A percentile compares a stretch with the other conserved stretches of the same genome.
phyloP scores from a whole-genome alignment of 1,140 invertebrate species.

The Uloborus diversus region DNA sequence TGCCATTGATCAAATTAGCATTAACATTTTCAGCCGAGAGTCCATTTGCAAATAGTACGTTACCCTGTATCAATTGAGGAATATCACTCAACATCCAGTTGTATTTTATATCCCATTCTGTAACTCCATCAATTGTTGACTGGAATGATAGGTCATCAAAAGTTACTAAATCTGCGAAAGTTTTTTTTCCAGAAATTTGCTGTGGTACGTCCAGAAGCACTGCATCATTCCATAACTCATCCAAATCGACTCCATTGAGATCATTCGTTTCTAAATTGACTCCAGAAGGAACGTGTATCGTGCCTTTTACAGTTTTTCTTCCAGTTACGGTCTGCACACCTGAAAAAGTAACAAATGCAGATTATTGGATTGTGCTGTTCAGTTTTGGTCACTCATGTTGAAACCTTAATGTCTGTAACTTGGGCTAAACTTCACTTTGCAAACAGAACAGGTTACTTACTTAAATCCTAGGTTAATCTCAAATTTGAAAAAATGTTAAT shows the following conservation, averaged over 20 bases:
- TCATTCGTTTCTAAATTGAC: slow-evolving; percentile 10
- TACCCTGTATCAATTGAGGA: slow-evolving; percentile 27
- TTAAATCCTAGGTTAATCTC: no score
- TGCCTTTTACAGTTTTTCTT: slow-evolving; percentile 27
- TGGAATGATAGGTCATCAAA: slow-evolving; percentile 43
- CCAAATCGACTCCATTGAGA: slow-evolving; percentile 50
- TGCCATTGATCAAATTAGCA: slow-evolving; percentile 32
- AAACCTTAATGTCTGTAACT: no score
- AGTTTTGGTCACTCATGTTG: no score
- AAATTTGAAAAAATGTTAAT: no score
- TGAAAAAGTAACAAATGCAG: slow-evolving; percentile 4
- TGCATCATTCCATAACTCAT: slow-evolving; percentile 40
- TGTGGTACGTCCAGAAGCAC: slow-evolving; percentile 47
- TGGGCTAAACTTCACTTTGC: no score
- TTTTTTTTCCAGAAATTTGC: slow-evolving; percentile 35
- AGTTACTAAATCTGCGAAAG: slow-evolving; percentile 9
- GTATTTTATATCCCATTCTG: slow-evolving; percentile 24
- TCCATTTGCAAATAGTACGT: slow-evolving; percentile 33
- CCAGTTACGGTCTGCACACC: slow-evolving; percentile 26
- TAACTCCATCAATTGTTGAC: slow-evolving; percentile 47
- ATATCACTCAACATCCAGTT: slow-evolving; percentile 57
- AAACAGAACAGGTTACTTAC: no score
- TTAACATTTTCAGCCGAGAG: slow-evolving; percentile 9
- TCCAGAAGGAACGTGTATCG: not conserved
- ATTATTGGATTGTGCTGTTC: no score